These are phyloP conservation scores for Scaptomyza reducta DNA, from an alignment of 2,888 invertebrate species.

Conservation along the genomic window DNA sequence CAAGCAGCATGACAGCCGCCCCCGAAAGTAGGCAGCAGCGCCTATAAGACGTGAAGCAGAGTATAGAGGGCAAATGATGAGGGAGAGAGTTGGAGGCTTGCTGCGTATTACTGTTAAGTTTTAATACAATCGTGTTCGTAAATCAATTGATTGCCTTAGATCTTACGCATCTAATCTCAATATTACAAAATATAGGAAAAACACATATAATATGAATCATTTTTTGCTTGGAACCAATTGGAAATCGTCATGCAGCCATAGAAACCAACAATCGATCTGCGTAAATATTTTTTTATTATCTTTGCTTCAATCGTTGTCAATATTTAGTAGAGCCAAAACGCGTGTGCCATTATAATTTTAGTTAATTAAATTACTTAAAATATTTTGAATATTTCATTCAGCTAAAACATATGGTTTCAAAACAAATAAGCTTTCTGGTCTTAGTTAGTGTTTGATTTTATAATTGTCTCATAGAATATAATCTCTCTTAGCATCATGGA, in stretches of 20 bases:
- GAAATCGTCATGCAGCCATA: neutral
- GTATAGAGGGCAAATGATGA: neutral
- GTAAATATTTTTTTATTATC: neutral
- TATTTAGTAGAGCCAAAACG: neutral
- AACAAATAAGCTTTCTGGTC: neutral
- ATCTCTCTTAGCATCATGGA: neutral
- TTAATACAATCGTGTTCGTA: constrained; percentile 1
- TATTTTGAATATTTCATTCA: neutral
- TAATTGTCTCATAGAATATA: too few relatives aligned
- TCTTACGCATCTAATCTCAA: neutral
- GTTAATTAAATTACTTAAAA: neutral
- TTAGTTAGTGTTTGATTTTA: neutral
- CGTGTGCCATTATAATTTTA: neutral
- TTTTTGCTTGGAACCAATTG: neutral
- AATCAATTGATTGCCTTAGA: constrained; percentile 11
- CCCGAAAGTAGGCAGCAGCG: constrained; percentile 36
- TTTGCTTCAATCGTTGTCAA: neutral
- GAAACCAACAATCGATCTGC: neutral
- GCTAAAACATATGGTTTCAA: neutral
- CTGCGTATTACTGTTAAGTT: neutral
- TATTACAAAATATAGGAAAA: neutral
- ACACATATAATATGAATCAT: neutral
- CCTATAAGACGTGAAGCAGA: neutral
- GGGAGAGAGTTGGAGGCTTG: constrained; percentile 1
- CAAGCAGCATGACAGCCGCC: constrained; percentile 14